A percentile compares a stretch with the other conserved stretches of the same genome.
Evolutionary conservation across 2,113 vertebrate species (phyloP).

Genomic region (Syrrhaptes paradoxus): DNA sequence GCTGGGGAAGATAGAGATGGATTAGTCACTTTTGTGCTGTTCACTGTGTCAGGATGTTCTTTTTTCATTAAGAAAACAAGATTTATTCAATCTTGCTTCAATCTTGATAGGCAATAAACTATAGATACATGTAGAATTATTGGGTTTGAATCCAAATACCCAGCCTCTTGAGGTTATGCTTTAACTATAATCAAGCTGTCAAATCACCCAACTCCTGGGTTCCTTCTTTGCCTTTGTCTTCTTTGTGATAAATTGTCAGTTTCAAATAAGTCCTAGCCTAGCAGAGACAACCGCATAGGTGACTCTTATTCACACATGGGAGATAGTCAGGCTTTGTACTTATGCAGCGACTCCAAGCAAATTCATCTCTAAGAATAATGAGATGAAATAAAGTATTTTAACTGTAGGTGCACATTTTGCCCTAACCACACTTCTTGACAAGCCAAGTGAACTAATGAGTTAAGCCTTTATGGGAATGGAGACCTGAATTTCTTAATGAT

Average conservation of each 20-base stretch:
- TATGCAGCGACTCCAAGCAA: neutral
- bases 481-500: neutral
- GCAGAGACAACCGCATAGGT: neutral
- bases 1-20: conserved; percentile 7
- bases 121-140: neutral
- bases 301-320: neutral
- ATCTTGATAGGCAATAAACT: conserved; percentile 11
- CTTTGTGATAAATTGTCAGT: neutral
- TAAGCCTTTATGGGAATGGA: neutral
- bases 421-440: neutral
- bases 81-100: conserved; percentile 9
- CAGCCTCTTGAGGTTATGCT: neutral
- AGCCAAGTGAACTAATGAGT: neutral
- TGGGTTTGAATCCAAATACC: neutral
- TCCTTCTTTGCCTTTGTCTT: neutral
- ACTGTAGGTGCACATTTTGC: neutral
- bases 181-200: neutral
- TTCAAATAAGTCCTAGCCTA: neutral
- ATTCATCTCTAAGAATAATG: neutral
- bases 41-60: conserved; percentile 31
- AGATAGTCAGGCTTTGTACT: neutral
- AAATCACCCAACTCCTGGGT: neutral
- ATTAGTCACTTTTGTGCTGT: conserved; percentile 60
- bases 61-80: conserved; percentile 45
- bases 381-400: neutral